These are phyloP conservation scores for Prionailurus bengalensis DNA, from an alignment of 2,113 vertebrate genomes.

Conservation along the genomic window DNA sequence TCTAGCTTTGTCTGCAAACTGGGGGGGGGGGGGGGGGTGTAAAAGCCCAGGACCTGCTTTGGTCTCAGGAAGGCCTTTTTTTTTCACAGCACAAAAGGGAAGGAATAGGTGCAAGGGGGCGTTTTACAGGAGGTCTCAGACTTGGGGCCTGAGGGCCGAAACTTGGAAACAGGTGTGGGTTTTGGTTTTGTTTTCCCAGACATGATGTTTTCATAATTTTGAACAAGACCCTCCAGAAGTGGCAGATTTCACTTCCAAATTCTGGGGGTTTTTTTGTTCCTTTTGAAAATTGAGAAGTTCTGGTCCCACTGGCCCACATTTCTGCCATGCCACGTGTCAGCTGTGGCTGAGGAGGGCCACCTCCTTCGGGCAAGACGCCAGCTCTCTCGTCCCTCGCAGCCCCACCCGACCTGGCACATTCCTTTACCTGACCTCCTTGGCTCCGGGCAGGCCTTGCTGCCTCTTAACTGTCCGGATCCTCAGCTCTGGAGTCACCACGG, in stretches of 20 bases:
- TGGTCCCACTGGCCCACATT: neutral
- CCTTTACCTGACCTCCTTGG: rapidly evolving
- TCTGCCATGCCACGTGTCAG: neutral
- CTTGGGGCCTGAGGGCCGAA: rapidly evolving
- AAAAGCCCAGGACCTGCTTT: rapidly evolving
- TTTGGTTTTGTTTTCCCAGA: neutral
- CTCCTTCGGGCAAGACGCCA: neutral
- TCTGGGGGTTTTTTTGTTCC: neutral
- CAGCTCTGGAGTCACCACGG: neutral
- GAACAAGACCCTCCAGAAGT: neutral
- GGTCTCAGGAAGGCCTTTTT: neutral
- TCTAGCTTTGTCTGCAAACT: neutral
- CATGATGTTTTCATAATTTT: rapidly evolving
- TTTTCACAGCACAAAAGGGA: rapidly evolving
- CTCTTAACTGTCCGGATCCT: neutral
- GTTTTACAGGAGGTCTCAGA: neutral
- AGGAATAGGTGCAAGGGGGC: neutral
- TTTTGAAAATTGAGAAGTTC: neutral
- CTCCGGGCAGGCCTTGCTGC: neutral
- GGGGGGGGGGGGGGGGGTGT: neutral
- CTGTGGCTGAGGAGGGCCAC: neutral
- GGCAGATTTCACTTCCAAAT: neutral
- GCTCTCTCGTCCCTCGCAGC: neutral
- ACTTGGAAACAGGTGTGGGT: neutral
- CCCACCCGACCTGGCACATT: rapidly evolving